A percentile compares a stretch with the other conserved stretches of the same genome.
Evolutionary conservation across 1,140 invertebrate genomes (phyloP).

Genomic region (Drosophila ironensis): DNA sequence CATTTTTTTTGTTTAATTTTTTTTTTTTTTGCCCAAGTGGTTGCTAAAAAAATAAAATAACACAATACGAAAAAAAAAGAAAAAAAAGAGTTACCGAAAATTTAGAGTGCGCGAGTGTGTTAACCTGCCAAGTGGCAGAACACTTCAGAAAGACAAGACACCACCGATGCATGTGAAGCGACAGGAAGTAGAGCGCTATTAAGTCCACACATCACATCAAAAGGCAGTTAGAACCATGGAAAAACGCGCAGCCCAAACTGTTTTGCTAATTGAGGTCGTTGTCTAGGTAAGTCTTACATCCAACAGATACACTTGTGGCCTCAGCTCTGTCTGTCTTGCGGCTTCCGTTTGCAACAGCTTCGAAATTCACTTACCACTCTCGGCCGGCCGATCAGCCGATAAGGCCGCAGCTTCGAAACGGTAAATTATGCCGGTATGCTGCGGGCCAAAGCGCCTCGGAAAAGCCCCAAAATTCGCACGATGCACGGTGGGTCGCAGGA

Average conservation of each 20-base stretch:
- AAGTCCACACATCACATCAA: conserved; percentile 41
- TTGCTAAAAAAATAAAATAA: conserved; percentile 7
- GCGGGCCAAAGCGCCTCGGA: conserved; percentile 12
- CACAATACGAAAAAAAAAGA: background rate
- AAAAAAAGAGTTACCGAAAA: conserved; percentile 8
- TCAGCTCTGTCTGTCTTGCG: conserved; percentile 10
- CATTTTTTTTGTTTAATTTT: conserved; percentile 6
- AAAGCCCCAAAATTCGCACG: conserved; percentile 32
- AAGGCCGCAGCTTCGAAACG: conserved; percentile 38
- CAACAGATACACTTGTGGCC: background rate
- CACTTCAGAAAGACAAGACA: conserved; percentile 7
- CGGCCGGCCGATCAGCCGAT: conserved; percentile 5
- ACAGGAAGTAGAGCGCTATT: conserved; percentile 69
- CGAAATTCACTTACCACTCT: conserved; percentile 54
- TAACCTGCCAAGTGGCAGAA: conserved; percentile 20
- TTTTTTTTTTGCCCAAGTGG: conserved; percentile 15
- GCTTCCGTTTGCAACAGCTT: conserved; percentile 57
- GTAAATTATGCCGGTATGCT: conserved; percentile 74
- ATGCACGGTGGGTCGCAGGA: conserved; percentile 25
- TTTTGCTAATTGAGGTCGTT: conserved; percentile 73
- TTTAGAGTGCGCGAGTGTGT: conserved; percentile 19
- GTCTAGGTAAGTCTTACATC: conserved; percentile 55
- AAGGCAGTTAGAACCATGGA: conserved; percentile 64
- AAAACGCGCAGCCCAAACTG: conserved; percentile 46
- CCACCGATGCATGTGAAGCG: conserved; percentile 71